These are phyloP conservation scores for Amblyopsis hoosieri DNA, from an alignment of 2,797 vertebrate species.

Conservation along the genomic window DNA sequence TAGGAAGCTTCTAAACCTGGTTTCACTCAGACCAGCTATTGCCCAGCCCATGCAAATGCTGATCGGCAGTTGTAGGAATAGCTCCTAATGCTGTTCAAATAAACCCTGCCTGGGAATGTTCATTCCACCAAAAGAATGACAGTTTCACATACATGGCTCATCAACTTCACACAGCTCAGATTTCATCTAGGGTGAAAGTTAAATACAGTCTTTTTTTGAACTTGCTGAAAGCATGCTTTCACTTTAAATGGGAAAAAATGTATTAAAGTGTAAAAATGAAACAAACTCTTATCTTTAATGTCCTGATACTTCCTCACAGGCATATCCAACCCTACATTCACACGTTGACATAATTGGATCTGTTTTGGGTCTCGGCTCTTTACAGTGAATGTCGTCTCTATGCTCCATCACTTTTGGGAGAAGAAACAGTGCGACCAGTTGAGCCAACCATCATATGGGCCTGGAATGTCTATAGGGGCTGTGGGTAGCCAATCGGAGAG, in stretches of 20 bases:
- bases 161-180: background rate
- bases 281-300: too few species aligned
- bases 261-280: too few species aligned
- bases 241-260: background rate
- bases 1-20: slow-evolving; percentile 7
- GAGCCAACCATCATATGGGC: slow-evolving; percentile 67
- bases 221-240: background rate
- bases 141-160: slow-evolving; percentile 2
- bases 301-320: too few species aligned
- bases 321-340: background rate
- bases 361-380: slow-evolving; percentile 39
- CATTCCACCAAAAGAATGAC: slow-evolving; percentile 27
- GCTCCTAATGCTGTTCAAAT: slow-evolving; percentile 41
- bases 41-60: slow-evolving; percentile 11
- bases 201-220: background rate
- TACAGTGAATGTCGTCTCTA: slow-evolving; percentile 89
- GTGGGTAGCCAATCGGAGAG: slow-evolving; percentile 71
- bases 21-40: slow-evolving; percentile 16
- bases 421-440: slow-evolving; percentile 75
- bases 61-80: slow-evolving; percentile 19
- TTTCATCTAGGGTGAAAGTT: background rate
- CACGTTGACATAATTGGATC: background rate
- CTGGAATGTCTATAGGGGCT: slow-evolving; percentile 74
- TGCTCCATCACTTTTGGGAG: slow-evolving; percentile 93
- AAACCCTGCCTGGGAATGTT: slow-evolving; percentile 46